Percentiles rank a stretch among this genome's conserved stretches.
These are phyloP conservation scores for Drosophila asahinai DNA, from an alignment of 1,140 invertebrate genomes.

Conservation along the genomic window DNA sequence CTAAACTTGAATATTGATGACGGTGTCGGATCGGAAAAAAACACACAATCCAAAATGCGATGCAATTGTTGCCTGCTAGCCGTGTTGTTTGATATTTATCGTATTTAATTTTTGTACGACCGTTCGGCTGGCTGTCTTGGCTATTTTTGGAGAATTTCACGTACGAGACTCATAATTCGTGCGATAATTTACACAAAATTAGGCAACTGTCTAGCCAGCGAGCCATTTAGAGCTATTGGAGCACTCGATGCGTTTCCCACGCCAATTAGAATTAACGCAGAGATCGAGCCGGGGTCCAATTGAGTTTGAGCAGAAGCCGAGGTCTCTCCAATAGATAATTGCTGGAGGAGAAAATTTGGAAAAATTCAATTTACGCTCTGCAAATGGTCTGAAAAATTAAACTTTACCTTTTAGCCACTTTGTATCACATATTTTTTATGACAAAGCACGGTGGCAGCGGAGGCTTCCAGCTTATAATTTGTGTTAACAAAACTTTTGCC, in stretches of 20 bases:
- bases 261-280: slow-evolving; percentile 71
- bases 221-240: slow-evolving; percentile 68
- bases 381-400: slow-evolving; percentile 53
- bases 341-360: slow-evolving; percentile 28
- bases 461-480: slow-evolving; percentile 54
- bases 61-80: slow-evolving; percentile 42
- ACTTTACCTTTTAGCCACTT: slow-evolving; percentile 31
- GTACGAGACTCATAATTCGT: slow-evolving; percentile 82
- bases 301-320: slow-evolving; percentile 31
- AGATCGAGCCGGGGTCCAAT: slow-evolving; percentile 26
- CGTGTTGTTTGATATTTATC: slow-evolving; percentile 72
- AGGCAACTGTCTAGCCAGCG: slow-evolving; percentile 79
- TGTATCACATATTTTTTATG: slow-evolving; percentile 41
- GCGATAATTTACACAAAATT: slow-evolving; percentile 83
- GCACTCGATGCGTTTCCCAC: slow-evolving; percentile 68
- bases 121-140: slow-evolving; percentile 40
- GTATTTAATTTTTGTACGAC: slow-evolving; percentile 55
- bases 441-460: slow-evolving; percentile 30
- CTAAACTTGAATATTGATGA: slow-evolving; percentile 76
- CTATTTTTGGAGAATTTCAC: slow-evolving; percentile 78
- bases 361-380: slow-evolving; percentile 70
- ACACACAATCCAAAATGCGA: slow-evolving; percentile 31
- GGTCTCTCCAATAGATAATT: slow-evolving; percentile 41
- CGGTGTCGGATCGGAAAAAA: slow-evolving; percentile 39
- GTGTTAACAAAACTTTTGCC: slow-evolving; percentile 69